phyloP scores from a whole-genome alignment of 2,797 vertebrate genomes.

The Spinus pinus region DNA sequence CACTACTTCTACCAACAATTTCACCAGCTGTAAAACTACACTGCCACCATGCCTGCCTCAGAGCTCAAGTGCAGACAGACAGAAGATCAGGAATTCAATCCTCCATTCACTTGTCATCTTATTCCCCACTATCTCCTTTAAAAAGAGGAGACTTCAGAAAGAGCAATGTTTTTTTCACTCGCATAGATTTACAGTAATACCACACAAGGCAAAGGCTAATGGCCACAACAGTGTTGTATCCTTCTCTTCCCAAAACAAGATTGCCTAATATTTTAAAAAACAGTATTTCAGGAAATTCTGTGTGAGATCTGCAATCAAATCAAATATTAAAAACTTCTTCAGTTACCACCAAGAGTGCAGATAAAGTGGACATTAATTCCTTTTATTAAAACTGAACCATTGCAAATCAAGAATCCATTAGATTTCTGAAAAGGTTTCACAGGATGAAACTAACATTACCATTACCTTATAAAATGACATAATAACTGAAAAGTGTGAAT shows the following conservation, averaged over 20 bases:
- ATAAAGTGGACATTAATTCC: neutral
- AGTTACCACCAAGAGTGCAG: neutral
- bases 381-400: neutral
- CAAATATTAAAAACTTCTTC: neutral
- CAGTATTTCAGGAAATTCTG: no score
- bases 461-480: neutral
- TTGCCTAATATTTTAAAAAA: no score
- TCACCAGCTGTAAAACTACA: neutral
- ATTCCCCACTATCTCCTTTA: neutral
- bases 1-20: neutral
- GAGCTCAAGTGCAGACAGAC: neutral
- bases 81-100: neutral
- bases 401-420: neutral
- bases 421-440: neutral
- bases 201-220: neutral
- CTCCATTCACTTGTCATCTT: neutral
- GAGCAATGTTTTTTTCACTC: accelerated
- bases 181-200: neutral
- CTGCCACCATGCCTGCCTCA: neutral
- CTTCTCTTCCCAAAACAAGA: neutral
- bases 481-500: neutral
- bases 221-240: neutral
- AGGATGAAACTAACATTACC: neutral
- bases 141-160: neutral
- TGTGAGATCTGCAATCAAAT: neutral